Percentiles rank a stretch among this genome's conserved stretches.
Evolutionary conservation across 2,113 vertebrate species (phyloP).

Genomic region (Psittacara wagleri): DNA sequence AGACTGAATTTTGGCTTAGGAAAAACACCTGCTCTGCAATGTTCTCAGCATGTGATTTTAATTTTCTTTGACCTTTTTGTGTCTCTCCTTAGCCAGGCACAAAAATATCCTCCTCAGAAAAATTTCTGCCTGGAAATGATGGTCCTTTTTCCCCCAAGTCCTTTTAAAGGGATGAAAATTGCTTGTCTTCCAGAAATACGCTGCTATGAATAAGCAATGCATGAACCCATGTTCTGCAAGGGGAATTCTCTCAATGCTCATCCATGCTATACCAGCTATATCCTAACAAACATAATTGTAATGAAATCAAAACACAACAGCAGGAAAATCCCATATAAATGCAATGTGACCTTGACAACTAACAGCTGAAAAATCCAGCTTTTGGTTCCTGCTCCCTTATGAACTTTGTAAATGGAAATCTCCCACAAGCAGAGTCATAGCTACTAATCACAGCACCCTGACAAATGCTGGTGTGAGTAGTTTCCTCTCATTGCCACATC

Average conservation of each 20-base stretch:
- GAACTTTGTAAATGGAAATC: neutral
- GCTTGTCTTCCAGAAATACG: neutral
- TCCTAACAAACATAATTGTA: neutral
- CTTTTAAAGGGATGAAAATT: slow-evolving; percentile 16
- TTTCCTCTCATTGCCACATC: neutral
- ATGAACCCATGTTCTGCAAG: neutral
- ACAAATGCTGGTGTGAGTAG: neutral
- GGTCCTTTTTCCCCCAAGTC: neutral
- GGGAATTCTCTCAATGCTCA: neutral
- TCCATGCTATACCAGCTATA: neutral
- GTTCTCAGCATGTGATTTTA: slow-evolving; percentile 55
- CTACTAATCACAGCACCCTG: neutral
- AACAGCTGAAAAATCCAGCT: neutral
- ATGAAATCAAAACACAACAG: neutral
- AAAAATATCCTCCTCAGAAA: slow-evolving; percentile 55
- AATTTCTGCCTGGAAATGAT: slow-evolving; percentile 54
- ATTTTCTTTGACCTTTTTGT: slow-evolving; percentile 54
- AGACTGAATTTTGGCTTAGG: slow-evolving; percentile 28
- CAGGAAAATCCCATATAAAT: neutral
- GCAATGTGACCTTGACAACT: neutral
- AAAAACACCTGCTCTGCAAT: slow-evolving; percentile 68
- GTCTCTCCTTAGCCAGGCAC: slow-evolving; percentile 28
- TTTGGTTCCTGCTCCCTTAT: neutral
- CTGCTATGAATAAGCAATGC: neutral
- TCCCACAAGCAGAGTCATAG: neutral